Conservation (phyloP, 2,797 vertebrate species). For the Tympanoctomys barrerae region DNA sequence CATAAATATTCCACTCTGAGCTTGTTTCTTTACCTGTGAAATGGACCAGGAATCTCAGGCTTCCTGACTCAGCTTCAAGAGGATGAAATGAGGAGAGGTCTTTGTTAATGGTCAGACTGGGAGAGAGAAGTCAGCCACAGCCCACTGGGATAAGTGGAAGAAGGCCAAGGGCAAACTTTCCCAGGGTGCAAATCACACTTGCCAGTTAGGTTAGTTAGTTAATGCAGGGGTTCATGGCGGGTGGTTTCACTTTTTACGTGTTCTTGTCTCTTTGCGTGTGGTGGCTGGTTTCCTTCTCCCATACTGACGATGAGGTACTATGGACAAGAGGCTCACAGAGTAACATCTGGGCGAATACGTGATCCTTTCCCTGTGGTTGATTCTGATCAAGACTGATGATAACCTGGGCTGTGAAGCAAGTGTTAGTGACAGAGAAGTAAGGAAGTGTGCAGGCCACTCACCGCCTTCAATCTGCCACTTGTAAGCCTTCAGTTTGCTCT, state of each 20-base stretch:
- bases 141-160: background rate
- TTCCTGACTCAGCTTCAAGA: background rate
- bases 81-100: background rate
- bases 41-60: background rate
- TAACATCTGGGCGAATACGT: background rate
- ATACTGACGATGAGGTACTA: background rate
- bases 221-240: background rate
- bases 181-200: background rate
- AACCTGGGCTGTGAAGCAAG: background rate
- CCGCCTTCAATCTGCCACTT: conserved; percentile 88
- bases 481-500: conserved; percentile 90
- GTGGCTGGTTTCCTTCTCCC: background rate
- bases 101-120: background rate
- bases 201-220: background rate
- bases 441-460: background rate
- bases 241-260: background rate
- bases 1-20: background rate
- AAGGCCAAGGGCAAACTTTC: background rate
- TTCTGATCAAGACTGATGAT: background rate
- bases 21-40: background rate
- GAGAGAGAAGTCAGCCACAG: background rate
- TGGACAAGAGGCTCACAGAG: background rate
- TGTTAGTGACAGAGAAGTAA: background rate
- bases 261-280: background rate
- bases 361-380: background rate